Evolutionary conservation across 30 jellyfish, hydroid and myxozoan genomes (phyloP), one percentile per base, ranked within the genome.

Genomic region (Sanderia malayensis): DNA sequence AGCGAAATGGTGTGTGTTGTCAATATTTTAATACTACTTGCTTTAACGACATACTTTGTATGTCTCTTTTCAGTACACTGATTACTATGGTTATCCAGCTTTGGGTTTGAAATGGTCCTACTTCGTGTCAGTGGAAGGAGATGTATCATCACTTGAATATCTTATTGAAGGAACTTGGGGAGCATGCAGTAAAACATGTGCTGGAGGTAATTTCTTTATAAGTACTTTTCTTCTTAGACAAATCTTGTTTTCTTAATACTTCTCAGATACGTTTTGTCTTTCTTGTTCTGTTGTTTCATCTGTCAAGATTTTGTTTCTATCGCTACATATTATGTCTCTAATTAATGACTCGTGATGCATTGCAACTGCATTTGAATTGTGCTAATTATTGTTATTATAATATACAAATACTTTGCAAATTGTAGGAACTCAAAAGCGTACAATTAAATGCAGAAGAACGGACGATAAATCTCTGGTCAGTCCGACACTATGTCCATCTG

Each of bases 161-260:
- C 18, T 22, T 9, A 31, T 33, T 2, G 52, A 44, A 1, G 26
- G 32, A 1, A 65, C 28, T 18, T 88, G 97, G 97, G 92, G 75
- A 8, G 46, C 55, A 15, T 88, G 97, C 85, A 81, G 77, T 55
- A 82, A 75, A 32, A 22, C 93, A 31, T 88, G 97, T 44, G 92
- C 88, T 18, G 93, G 97, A 59, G 97, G 97, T 88, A 88, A 7
- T 15, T 49, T 2, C 23, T 3, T 4, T 49, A 49, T 18, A 4
- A 49, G 8, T 19, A 49, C 3, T 49, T 37, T 37, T 37, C 13
- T 37, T 37, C 52, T 37, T 37, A 4, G 6, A 4, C 52, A 13
- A 37, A 37, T 37, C 52, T 13, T 37, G 13, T 13, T 37, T 37
- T 13, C 52, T 37, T 37, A 37, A n/a, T n/a, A n/a, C n/a, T 37